Conservation (phyloP, 2,797 vertebrate species). For the Lacerta agilis region DNA sequence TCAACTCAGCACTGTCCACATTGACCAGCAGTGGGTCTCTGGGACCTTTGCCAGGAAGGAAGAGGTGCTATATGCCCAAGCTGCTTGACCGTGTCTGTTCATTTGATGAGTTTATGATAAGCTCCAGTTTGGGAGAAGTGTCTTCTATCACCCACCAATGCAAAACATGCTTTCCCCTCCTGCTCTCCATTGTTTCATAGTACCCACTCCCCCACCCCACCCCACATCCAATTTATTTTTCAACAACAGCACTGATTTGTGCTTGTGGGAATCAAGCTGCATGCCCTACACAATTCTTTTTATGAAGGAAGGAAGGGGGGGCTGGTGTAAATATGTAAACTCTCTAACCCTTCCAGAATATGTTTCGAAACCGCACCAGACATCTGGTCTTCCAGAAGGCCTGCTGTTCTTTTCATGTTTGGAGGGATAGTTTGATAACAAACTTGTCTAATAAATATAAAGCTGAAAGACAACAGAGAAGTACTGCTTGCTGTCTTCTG, state of each 20-base stretch:
- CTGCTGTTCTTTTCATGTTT: slow-evolving; percentile 83
- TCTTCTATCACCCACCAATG: background rate
- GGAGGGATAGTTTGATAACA: slow-evolving; percentile 82
- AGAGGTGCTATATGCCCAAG: too few species aligned
- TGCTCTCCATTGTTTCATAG: background rate
- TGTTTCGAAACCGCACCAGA: slow-evolving; percentile 71
- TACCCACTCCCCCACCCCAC: slow-evolving; percentile 19
- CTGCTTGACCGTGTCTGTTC: too few species aligned
- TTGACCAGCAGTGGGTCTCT: too few species aligned
- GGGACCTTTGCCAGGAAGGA: too few species aligned
- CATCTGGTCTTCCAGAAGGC: slow-evolving; percentile 84
- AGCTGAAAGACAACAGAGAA: slow-evolving; percentile 79
- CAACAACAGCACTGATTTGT: slow-evolving; percentile 27
- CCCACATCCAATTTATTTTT: slow-evolving; percentile 7
- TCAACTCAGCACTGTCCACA: too few species aligned
- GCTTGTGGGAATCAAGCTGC: slow-evolving; percentile 51
- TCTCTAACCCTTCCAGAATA: slow-evolving; percentile 68
- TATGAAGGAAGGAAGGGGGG: slow-evolving; percentile 35
- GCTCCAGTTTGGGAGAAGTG: too few species aligned
- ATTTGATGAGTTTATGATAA: too few species aligned
- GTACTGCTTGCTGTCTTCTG: slow-evolving; percentile 67
- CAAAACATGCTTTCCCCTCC: background rate
- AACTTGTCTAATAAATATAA: slow-evolving; percentile 80
- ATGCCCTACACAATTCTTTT: slow-evolving; percentile 59
- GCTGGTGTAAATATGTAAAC: slow-evolving; percentile 63